Conservation (phyloP, 2,888 invertebrate genomes). For the Drosophila quinaria region DNA sequence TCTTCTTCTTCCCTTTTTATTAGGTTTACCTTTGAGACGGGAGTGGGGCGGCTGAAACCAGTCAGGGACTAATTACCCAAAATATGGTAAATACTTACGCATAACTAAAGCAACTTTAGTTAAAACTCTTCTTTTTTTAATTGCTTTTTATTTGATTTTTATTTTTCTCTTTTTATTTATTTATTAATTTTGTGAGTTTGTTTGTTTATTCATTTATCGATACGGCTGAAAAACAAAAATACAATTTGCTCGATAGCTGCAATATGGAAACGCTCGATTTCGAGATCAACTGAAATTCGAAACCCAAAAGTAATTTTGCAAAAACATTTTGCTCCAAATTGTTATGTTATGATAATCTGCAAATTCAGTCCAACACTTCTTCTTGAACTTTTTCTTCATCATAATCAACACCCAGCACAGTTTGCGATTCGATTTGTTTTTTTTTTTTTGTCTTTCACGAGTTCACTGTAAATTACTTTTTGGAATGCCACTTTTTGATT, state of each 20-base stretch:
- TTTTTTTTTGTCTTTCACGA: conserved; percentile 26
- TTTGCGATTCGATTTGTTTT: conserved; percentile 39
- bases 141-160: conserved; percentile 10
- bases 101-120: conserved; percentile 70
- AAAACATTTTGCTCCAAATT: conserved; percentile 34
- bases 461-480: conserved; percentile 48
- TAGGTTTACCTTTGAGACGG: conserved; percentile 87
- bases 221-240: conserved; percentile 39
- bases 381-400: conserved; percentile 33
- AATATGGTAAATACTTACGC: conserved; percentile 86
- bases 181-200: conserved; percentile 29
- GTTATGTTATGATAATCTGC: conserved; percentile 26
- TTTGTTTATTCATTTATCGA: conserved; percentile 41
- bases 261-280: conserved; percentile 72
- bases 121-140: conserved; percentile 36
- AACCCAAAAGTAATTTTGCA: conserved; percentile 66
- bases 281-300: conserved; percentile 71
- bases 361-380: conserved; percentile 42
- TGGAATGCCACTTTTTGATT: conserved; percentile 57
- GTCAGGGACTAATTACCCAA: conserved; percentile 87
- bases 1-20: conserved; percentile 83
- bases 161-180: conserved; percentile 24
- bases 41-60: conserved; percentile 87
- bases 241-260: conserved; percentile 69
- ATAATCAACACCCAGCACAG: conserved; percentile 48